Evolutionary conservation across 1,140 invertebrate species (phyloP).

Genomic region (Drosophila ogumai): DNA sequence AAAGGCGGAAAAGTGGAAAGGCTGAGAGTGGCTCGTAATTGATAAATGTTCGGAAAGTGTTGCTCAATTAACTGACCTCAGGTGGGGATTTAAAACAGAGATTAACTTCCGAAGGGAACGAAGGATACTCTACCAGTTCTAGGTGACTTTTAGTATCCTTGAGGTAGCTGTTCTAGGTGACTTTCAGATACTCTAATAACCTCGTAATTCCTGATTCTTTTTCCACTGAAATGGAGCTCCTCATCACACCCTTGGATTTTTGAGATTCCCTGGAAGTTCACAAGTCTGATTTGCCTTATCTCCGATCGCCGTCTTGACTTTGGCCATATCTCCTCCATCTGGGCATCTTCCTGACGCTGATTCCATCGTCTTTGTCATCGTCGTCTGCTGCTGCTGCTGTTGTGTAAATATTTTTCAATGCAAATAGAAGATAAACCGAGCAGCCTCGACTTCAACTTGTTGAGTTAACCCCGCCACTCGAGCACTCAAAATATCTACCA

Average conservation of each 20-base stretch:
- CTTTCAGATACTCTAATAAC: neutral
- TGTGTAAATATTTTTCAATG: slow-evolving; percentile 79
- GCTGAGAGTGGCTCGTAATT: slow-evolving; percentile 9
- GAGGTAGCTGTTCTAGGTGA: neutral
- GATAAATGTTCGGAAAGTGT: slow-evolving; percentile 41
- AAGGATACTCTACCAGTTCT: neutral
- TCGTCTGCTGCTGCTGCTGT: slow-evolving; percentile 52
- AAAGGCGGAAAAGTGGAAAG: slow-evolving; percentile 9
- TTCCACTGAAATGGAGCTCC: neutral
- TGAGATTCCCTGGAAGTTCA: slow-evolving; percentile 18
- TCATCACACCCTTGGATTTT: neutral
- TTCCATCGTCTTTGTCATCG: slow-evolving; percentile 28
- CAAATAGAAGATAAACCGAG: slow-evolving; percentile 75
- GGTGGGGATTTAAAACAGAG: slow-evolving; percentile 14
- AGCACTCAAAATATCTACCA: slow-evolving; percentile 9
- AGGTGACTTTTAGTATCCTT: neutral
- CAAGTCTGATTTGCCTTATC: slow-evolving; percentile 31
- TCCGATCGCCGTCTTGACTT: neutral
- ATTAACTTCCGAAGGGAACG: neutral
- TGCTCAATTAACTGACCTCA: slow-evolving; percentile 38
- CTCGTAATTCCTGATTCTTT: neutral
- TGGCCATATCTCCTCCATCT: slow-evolving; percentile 24
- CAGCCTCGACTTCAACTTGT: slow-evolving; percentile 46
- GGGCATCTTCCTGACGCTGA: slow-evolving; percentile 21
- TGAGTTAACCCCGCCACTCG: slow-evolving; percentile 29